Percentiles rank a stretch among this genome's conserved stretches.
Conservation (phyloP, 2,113 vertebrate species). For the Scortum barcoo region DNA sequence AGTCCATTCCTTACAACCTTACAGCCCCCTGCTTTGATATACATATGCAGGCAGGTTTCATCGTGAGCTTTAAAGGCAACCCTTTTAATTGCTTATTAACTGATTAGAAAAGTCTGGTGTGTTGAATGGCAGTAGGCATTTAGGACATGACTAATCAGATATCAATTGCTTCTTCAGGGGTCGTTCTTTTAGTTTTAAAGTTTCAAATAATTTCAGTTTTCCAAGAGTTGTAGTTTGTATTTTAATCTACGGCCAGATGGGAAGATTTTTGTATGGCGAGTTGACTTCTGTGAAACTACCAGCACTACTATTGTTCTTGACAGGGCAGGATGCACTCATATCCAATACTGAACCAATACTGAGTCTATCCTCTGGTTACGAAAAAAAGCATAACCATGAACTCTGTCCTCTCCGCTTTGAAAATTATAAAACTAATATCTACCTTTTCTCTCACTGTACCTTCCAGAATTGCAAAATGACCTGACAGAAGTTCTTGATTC, state of each 20-base stretch:
- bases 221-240: neutral
- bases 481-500: conserved; percentile 45
- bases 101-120: conserved; percentile 12
- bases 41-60: conserved; percentile 20
- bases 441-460: conserved; percentile 4
- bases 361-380: neutral
- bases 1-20: conserved; percentile 31
- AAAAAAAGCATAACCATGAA: neutral
- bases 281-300: neutral
- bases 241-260: neutral
- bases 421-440: conserved; percentile 25
- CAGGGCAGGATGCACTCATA: neutral
- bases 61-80: conserved; percentile 20
- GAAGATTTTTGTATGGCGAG: neutral
- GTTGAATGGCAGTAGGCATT: neutral
- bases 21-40: conserved; percentile 33
- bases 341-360: neutral
- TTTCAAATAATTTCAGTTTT: neutral
- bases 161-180: neutral
- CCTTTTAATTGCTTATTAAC: conserved; percentile 27
- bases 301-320: neutral
- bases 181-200: neutral
- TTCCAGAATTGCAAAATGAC: conserved; percentile 20
- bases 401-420: conserved; percentile 18
- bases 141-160: neutral